Evolutionary conservation across 2,113 vertebrate species (phyloP).

Genomic region (Pangasianodon hypophthalmus): DNA sequence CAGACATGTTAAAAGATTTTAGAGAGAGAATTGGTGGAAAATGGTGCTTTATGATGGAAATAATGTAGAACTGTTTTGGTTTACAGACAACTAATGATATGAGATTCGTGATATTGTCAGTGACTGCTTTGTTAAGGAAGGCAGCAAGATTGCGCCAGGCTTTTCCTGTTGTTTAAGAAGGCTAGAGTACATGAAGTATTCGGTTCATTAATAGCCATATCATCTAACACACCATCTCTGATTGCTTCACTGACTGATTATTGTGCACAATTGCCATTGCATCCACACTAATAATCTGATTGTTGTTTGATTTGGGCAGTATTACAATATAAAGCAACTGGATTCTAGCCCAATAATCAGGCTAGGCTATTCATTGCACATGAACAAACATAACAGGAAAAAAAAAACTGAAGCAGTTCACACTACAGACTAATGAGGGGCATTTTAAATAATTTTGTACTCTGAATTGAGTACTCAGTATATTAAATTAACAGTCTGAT

Average conservation of each 20-base stretch:
- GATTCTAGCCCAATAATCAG: neutral
- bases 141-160: neutral
- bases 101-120: neutral
- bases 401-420: neutral
- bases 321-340: neutral
- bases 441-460: neutral
- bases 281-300: neutral
- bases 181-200: neutral
- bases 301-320: neutral
- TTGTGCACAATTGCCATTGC: neutral
- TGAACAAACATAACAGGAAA: neutral
- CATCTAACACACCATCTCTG: neutral
- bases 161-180: neutral
- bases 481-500: neutral
- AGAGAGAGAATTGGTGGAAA: neutral
- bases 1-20: slow-evolving; percentile 18
- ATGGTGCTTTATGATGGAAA: neutral
- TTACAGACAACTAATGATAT: neutral
- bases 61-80: neutral
- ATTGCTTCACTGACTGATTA: neutral
- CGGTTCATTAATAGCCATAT: neutral
- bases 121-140: neutral
- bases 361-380: neutral
- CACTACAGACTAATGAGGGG: neutral
- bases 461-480: neutral